phyloP scores from a whole-genome alignment of 2,113 vertebrate genomes.

The Dolichotis patagonum region DNA sequence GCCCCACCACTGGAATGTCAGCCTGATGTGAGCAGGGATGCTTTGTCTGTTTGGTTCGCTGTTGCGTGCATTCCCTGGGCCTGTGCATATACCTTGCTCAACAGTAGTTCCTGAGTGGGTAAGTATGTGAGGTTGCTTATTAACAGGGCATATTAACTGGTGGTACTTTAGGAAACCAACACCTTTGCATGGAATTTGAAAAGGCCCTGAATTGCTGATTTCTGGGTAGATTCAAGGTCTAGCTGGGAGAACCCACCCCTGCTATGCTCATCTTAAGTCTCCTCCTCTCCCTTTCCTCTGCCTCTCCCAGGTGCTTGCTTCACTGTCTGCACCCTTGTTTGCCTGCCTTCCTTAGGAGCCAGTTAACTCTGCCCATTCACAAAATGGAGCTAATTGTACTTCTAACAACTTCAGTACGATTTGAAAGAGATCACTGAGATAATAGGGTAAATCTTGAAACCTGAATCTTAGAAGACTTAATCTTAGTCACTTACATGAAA shows the following conservation, averaged over 20 bases:
- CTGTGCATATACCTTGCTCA: background rate
- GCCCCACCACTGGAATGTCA: background rate
- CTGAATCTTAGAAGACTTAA: background rate
- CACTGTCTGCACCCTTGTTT: background rate
- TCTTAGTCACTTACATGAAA: constrained; percentile 3
- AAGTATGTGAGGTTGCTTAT: background rate
- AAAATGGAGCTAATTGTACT: constrained; percentile 1
- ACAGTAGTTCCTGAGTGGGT: background rate
- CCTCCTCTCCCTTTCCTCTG: background rate
- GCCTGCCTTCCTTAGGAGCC: background rate
- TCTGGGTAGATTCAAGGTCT: background rate
- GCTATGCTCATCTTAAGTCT: background rate
- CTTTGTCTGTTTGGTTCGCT: background rate
- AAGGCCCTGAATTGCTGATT: background rate
- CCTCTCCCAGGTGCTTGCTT: background rate
- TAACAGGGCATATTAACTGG: background rate
- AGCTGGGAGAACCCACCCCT: too few species aligned
- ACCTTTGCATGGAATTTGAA: background rate
- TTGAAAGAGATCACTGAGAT: background rate
- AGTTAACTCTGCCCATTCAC: background rate
- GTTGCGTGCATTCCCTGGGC: background rate
- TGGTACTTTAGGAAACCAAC: background rate
- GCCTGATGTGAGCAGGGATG: background rate
- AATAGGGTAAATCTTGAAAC: background rate
- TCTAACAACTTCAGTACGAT: background rate